These are phyloP conservation scores for Eublepharis macularius DNA, from an alignment of 2,113 vertebrate species.

Conservation along the genomic window DNA sequence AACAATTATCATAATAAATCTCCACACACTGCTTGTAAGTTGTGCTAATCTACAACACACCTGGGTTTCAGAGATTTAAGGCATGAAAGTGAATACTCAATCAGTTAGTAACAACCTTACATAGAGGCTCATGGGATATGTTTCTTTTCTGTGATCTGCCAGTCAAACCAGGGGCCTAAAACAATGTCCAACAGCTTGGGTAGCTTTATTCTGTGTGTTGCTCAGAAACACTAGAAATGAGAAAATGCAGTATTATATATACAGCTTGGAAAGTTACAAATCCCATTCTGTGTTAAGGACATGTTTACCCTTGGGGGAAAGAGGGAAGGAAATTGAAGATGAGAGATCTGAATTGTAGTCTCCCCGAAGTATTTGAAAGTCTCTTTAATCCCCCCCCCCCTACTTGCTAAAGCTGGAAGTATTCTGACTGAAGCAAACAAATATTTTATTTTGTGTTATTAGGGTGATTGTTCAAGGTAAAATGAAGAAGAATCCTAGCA, in stretches of 20 bases:
- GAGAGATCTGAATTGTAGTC: slow-evolving; percentile 50
- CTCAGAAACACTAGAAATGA: slow-evolving; percentile 11
- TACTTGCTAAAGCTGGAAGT: slow-evolving; percentile 48
- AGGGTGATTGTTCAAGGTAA: slow-evolving; percentile 42
- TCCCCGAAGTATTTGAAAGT: slow-evolving; percentile 53
- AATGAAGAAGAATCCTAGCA: slow-evolving; percentile 1
- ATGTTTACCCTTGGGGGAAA: slow-evolving; percentile 50
- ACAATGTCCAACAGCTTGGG: slow-evolving; percentile 40
- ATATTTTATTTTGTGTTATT: slow-evolving; percentile 43
- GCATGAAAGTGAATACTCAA: slow-evolving; percentile 60
- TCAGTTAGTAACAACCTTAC: slow-evolving; percentile 59
- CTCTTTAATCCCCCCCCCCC: slow-evolving; percentile 39
- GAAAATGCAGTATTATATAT: slow-evolving; percentile 38
- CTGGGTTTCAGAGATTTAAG: slow-evolving; percentile 76
- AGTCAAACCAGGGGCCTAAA: slow-evolving; percentile 53
- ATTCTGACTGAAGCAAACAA: slow-evolving; percentile 61
- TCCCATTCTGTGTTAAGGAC: slow-evolving; percentile 43
- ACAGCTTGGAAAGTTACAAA: slow-evolving; percentile 30
- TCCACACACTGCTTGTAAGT: slow-evolving; percentile 78
- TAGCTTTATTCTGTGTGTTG: background rate
- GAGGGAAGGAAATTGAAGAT: slow-evolving; percentile 52
- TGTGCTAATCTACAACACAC: slow-evolving; percentile 79
- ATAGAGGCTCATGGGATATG: slow-evolving; percentile 50
- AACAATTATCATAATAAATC: slow-evolving; percentile 86
- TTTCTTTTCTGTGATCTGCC: slow-evolving; percentile 59